Evolutionary conservation across 2,888 invertebrate species (phyloP), one percentile per base, ranked within the genome.

Genomic region (Drosophila pseudotalamancana): DNA sequence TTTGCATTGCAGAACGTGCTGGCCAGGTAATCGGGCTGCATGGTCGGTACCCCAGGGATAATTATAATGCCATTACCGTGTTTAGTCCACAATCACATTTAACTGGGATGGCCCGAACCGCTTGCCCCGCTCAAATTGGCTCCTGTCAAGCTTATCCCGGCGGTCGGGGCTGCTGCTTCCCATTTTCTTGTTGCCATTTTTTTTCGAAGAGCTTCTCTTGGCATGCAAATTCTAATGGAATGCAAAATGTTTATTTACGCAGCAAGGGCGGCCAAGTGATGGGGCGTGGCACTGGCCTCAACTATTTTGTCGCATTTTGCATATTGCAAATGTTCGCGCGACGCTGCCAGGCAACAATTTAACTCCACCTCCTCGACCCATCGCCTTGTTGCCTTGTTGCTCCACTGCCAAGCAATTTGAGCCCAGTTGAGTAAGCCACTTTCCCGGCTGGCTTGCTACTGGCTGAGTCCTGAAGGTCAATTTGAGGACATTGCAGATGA

Each of bases 61-160:
- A 87, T 84, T 84, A 84, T 87, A 84, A 84, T 87, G 87, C 79
- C 87, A 84, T 84, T 87, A 87, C 82, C 87, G 71, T 87, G 82
- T 79, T 85, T 85, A 87, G 82, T 68, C 40, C 83, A 72, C 85
- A 84, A 85, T 84, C 83, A 68, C 87, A 79, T 82, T 87, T 71
- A 57, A 67, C 50, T 48, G 73, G 39, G 34, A 42, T 42, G 40
- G 49, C 14, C 32, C 59, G 18, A n/a, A 6, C 51, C 63, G 43
- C 19, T 32, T 6, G n/a, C 37, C 45, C 49, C 70, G 12, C 61
- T 37, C 64, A 72, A 80, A 82, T 82, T 87, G 87, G 78, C 87
- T 64, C 49, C 56, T 61, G 50, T 40, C 56, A 46, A 35, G 59
- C 43, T 83, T 63, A 79, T 70, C 65, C 80, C 34, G 59, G 45